A percentile compares a stretch with the other conserved stretches of the same genome.
phyloP scores from a whole-genome alignment of 2,888 invertebrate species.

The Oithona nana region DNA sequence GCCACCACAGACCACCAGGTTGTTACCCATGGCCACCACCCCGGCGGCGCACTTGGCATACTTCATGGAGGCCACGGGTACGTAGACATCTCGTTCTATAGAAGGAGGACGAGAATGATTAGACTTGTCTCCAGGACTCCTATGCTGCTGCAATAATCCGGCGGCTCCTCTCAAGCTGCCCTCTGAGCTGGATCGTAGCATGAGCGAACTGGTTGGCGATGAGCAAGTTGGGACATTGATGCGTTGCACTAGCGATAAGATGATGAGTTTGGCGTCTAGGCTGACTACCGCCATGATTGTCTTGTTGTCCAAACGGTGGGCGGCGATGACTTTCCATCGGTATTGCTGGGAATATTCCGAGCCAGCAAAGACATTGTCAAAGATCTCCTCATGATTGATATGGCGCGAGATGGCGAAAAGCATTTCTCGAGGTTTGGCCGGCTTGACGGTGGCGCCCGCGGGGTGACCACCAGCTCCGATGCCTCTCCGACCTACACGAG shows the following conservation, averaged over 20 bases:
- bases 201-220: conserved; percentile 24
- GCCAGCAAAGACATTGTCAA: conserved; percentile 23
- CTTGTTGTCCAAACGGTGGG: conserved; percentile 35
- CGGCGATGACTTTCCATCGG: conserved; percentile 43
- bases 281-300: conserved; percentile 44
- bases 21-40: conserved; percentile 45
- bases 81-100: conserved; percentile 36
- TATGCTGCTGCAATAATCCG: neutral
- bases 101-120: conserved; percentile 20
- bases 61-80: conserved; percentile 40
- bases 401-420: conserved; percentile 38
- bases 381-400: conserved; percentile 27
- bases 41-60: conserved; percentile 54
- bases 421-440: conserved; percentile 41
- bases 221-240: conserved; percentile 29
- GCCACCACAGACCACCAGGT: conserved; percentile 57
- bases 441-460: conserved; percentile 24
- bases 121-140: neutral
- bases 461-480: too few relatives aligned
- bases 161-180: conserved; percentile 19
- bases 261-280: conserved; percentile 39
- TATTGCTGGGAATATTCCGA: neutral
- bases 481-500: neutral
- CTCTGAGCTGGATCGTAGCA: conserved; percentile 25
- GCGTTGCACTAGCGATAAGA: conserved; percentile 40